Conservation (phyloP, 2,113 vertebrate species). For the Salvator merianae region DNA sequence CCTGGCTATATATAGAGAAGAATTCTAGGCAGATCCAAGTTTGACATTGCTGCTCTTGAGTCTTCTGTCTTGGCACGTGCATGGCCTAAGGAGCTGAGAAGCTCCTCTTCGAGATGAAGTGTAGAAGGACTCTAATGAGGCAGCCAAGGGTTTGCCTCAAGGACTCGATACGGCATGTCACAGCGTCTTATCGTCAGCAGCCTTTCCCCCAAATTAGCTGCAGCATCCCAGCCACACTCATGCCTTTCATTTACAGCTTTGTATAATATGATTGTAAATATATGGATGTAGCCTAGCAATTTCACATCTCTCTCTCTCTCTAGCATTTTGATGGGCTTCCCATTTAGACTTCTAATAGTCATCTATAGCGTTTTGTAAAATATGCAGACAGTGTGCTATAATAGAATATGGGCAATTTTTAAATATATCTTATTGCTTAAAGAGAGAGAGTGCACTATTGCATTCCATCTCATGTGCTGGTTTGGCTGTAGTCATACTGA, state of each 20-base stretch:
- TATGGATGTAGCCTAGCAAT: background rate
- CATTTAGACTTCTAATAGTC: background rate
- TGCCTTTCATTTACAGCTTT: background rate
- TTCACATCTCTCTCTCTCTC: background rate
- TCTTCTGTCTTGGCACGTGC: background rate
- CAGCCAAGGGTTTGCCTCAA: slow-evolving; percentile 21
- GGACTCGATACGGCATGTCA: background rate
- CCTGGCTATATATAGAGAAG: background rate
- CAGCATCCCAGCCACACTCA: background rate
- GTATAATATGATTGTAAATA: accelerated
- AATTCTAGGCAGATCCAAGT: slow-evolving; percentile 5
- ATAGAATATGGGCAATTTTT: background rate
- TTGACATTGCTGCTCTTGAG: slow-evolving; percentile 5
- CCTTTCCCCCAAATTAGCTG: slow-evolving; percentile 33
- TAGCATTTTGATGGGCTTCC: slow-evolving; percentile 14
- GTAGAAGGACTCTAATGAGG: background rate
- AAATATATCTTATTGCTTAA: slow-evolving; percentile 1
- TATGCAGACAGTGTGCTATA: background rate
- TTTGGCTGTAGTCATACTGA: background rate
- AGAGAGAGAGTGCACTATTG: background rate
- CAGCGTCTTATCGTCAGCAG: slow-evolving; percentile 25
- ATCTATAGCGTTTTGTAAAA: slow-evolving; percentile 18
- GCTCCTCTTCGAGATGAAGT: slow-evolving; percentile 27
- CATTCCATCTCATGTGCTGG: background rate
- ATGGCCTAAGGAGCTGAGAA: background rate